Base-by-base conservation (phyloP, 2,113 vertebrate species). In the Dicentrarchus labrax region DNA sequence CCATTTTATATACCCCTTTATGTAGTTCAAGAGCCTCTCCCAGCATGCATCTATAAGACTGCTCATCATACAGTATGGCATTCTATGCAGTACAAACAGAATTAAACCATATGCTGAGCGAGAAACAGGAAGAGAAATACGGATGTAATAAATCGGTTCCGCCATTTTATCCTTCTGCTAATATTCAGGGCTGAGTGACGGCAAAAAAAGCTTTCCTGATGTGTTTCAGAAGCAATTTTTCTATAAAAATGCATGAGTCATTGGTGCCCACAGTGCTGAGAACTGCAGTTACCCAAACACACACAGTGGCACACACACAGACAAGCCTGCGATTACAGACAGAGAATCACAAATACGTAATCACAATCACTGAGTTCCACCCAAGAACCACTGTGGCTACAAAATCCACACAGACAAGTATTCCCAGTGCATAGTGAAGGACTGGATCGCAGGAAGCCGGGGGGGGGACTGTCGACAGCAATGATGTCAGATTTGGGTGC, bases 221-320 rank as follows among this genome's bases (percentile, higher is more conserved):
- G 79, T 22, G 74, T 81, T 69, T 73, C 15, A 57, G 79, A 70
- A 72, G 76, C 69, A 81, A 43, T 36, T 12, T 48, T 74, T 78
- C 62, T 57, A 76, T 51, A 68, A 84, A 82, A 73, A 85, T 4
- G 9, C 71, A 85, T 79, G 79, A 92, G 61, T 92, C 92, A 91
- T 16, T 70, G 57, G 84, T 76, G 80, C 61, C 62, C 68, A 85
- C 79, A 24, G 51, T 73, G 67, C 79, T 61, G 70, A 86, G 36
- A 76, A 61, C 60, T 60, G 67, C 77, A 80, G 45, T 54, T 53
- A 64, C 30, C 13, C 79, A 67, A 17, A 72, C 51, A 72, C 81
- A 59, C 66, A 60, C 64, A 70, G 30, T 30, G 30, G 30, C 56
- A 78, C 60, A 65, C 72, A 79, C 8, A 68, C 41, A 79, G 11